Base-by-base conservation (phyloP, 30 jellyfish, hydroid and myxozoan genomes). In the Hydra vulgaris region DNA sequence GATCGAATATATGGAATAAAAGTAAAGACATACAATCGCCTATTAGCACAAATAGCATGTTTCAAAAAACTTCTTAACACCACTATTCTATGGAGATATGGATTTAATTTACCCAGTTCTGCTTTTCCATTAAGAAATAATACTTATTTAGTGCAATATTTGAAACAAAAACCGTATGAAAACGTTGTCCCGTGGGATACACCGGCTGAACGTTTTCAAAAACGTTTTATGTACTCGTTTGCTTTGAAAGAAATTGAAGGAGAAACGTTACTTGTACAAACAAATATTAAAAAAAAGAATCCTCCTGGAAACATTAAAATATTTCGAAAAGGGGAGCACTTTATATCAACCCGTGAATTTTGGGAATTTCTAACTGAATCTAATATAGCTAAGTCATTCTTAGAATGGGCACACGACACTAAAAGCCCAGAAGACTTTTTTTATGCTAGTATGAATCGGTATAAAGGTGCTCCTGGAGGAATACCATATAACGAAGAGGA, bases 391-490 rank as follows among this genome's bases (percentile, higher is more conserved):
- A 70, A 74, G 61, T 71, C 74, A 26, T 73, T 92, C 71, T 76
- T 92, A 70, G 80, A 77, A 12, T 92, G 98, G 98, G 82, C 94
- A 12, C 87, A 70, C 19, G 95, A 87, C 78, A 84, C 98, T 18
- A 92, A 82, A 76, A 87, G 78, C 70, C 98, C 98, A 0, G 98
- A 92, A n/a, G 98, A 88, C 53, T 92, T 87, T 77, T 92, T n/a
- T 83, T 92, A 95, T 95, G 98, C 98, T 27, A 81, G 95, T 0
- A 72, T 92, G 23, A 74, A 92, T 85, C 85, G 95, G 8, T 23
- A 83, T 21, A 95, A 91, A 8, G 88, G 88, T 22, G 86, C 96
- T 22, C 95, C 98, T 18, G 98, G 95, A 0, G 98, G 96, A 5
- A 21, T 73, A 18, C 95, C 95, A 19, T 76, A 74, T 74, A 40